phyloP scores from a whole-genome alignment of 1,140 invertebrate genomes.

The Notospermus geniculatus region DNA sequence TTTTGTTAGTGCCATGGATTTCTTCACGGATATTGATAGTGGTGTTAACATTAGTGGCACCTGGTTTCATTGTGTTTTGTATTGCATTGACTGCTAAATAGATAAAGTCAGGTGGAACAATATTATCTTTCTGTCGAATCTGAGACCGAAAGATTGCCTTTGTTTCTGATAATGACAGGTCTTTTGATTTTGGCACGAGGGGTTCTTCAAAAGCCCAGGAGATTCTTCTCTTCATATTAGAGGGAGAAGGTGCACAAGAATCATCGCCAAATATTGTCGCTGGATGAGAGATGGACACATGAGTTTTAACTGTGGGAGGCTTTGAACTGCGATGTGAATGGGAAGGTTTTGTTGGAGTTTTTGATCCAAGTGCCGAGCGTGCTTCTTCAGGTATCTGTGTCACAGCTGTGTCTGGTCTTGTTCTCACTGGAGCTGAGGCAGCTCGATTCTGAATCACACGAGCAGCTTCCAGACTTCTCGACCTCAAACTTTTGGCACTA shows the following conservation, averaged over 20 bases:
- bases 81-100: conserved; percentile 51
- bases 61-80: conserved; percentile 38
- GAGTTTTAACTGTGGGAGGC: conserved; percentile 5
- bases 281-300: conserved; percentile 1
- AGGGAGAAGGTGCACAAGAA: neutral
- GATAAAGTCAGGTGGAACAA: conserved; percentile 52
- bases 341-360: neutral
- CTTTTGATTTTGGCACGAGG: conserved; percentile 36
- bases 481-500: conserved; percentile 45
- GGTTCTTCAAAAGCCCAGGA: conserved; percentile 56
- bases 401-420: neutral
- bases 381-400: neutral
- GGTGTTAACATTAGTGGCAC: conserved; percentile 38
- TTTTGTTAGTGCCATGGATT: conserved; percentile 21
- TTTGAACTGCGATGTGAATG: neutral
- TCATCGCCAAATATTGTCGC: neutral
- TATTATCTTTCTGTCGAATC: conserved; percentile 37
- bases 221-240: conserved; percentile 33
- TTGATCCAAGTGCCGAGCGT: neutral
- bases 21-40: conserved; percentile 31
- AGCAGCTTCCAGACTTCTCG: conserved; percentile 34
- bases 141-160: conserved; percentile 52
- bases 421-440: neutral
- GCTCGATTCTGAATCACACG: conserved; percentile 34
- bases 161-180: conserved; percentile 48